Evolutionary conservation across 2,888 invertebrate genomes (phyloP), one percentile per base, ranked within the genome.

Genomic region (Polymixis lichenea): DNA sequence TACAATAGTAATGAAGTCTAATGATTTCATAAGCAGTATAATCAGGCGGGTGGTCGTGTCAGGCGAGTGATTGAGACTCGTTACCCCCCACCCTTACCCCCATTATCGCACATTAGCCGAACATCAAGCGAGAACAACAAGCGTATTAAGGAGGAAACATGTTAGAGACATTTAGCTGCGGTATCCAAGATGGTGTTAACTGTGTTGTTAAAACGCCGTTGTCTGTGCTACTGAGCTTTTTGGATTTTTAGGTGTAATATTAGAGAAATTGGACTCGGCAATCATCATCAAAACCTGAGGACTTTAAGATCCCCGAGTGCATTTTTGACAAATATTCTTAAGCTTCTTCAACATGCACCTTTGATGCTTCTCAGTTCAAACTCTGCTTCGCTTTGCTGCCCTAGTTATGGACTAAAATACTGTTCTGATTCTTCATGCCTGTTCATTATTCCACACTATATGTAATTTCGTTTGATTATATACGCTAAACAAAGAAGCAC

Each of bases 61-160:
- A 81, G 80, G 68, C 78, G 67, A 81, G 78, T 86, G 84, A 87
- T 87, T 76, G 83, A 84, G 78, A 87, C 78, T 84, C 86, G 84
- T 89, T 89, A 89, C 86, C 86, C 86, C 85, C 87, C 80, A 58
- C 79, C 74, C 77, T 72, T 71, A 78, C 86, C 84, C 79, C 78
- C 84, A 91, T 92, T 89, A 91, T 87, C 84, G 82, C 89, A 78
- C 92, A 92, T 91, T 91, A 92, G 87, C 84, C 81, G 84, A 89
- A 89, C 91, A 91, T 92, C 91, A 90, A 89, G 89, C 87, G 89
- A 80, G 88, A 88, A 88, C 89, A 87, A 83, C 88, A 86, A 86
- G 82, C 78, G 77, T 83, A 84, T 88, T 90, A 81, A 32, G 77
- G 72, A 73, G 74, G 56, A 73, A 76, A 83, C 76, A 83, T 70